Evolutionary conservation across 2,797 vertebrate genomes (phyloP).

Genomic region (Sitta carolinensis): DNA sequence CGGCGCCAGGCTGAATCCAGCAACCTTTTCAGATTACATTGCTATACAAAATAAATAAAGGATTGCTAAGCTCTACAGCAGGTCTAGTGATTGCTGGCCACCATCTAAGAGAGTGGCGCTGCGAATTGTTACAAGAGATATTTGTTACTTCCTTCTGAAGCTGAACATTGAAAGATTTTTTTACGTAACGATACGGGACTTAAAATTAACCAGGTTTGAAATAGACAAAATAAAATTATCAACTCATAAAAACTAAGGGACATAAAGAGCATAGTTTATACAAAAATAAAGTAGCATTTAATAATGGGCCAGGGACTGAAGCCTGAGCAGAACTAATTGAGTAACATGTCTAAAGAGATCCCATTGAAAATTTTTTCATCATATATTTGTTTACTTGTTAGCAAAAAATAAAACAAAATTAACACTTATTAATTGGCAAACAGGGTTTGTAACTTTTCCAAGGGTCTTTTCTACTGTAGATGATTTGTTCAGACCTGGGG

Average conservation of each 20-base stretch:
- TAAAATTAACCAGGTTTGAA: conserved; percentile 1
- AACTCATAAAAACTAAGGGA: conserved; percentile 46
- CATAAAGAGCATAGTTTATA: conserved; percentile 20
- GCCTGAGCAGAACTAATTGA: conserved; percentile 6
- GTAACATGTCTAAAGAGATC: neutral
- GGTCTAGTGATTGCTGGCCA: neutral
- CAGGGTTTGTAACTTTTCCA: neutral
- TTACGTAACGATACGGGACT: conserved; percentile 17
- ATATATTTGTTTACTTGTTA: neutral
- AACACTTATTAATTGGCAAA: neutral
- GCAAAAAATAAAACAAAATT: neutral
- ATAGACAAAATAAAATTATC: conserved; percentile 48
- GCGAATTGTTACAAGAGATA: neutral
- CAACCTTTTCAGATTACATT: neutral
- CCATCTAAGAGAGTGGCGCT: neutral
- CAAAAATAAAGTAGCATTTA: conserved; percentile 60
- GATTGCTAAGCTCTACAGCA: neutral
- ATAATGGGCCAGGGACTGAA: neutral
- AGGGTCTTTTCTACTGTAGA: neutral
- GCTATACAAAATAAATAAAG: conserved; percentile 29
- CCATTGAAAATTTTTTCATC: neutral
- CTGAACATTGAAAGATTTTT: neutral
- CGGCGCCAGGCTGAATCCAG: neutral
- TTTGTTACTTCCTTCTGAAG: neutral
- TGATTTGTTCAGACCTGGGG: neutral